Base-by-base conservation (phyloP, 2,113 vertebrate species). In the Megaceryle torquata region DNA sequence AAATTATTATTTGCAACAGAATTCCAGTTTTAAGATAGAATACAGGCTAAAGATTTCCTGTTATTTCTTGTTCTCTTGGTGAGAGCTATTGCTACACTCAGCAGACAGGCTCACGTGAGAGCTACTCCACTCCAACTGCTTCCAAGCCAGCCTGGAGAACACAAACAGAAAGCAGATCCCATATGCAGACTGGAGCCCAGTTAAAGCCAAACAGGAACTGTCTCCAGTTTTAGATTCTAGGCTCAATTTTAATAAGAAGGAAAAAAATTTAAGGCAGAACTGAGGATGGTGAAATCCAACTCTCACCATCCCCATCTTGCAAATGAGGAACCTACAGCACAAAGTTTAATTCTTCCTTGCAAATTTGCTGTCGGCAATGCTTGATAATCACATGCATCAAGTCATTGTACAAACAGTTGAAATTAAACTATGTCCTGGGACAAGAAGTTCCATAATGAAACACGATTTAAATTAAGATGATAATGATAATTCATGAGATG, bases 311-410 rank as follows among this genome's bases (percentile, higher is more conserved):
- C 29, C 11, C 39, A 50, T n/a, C 6, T 63, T 29, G 77, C 8
- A 46, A 56, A 25, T 11, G 54, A 87, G 65, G 63, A 86, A 41
- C 10, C n/a, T n/a, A 57, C 20, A 71, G 28, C 91, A 97, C 39
- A 29, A 69, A 26, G 46, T 90, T 93, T 90, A 74, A 90, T 86
- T 81, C 31, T 86, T 94, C 50, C 80, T 88, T 81, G 80, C 28
- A 85, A 82, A 79, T 89, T 74, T 79, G 18, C 50, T 75, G 88
- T 71, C 64, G 7, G 46, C 70, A 84, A 83, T n/a, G n/a, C 26
- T 71, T 59, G 46, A 68, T 86, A 93, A 95, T 92, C 94, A 88
- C 48, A 64, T 10, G 39, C 0, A 0, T 63, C 80, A 35, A 80
- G 64, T 61, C 67, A 33, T 51, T 15, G 6, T 67, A 68, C 71